Base-by-base conservation (phyloP, 2,113 vertebrate species). In the Natator depressus region DNA sequence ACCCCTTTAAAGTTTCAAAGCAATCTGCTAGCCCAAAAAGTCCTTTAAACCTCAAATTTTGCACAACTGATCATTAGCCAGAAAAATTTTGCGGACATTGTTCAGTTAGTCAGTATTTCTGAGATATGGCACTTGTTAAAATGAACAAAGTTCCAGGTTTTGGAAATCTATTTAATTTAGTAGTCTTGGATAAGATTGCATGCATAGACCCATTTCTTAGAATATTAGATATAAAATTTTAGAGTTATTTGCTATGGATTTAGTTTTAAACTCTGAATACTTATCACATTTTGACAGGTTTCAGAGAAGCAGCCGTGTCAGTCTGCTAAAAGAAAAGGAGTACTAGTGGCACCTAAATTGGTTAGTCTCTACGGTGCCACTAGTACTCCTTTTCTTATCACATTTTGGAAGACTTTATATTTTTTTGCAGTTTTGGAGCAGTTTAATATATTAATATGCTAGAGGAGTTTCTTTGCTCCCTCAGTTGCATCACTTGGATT, bases 131-230 rank as follows among this genome's bases (percentile, higher is more conserved):
- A 83, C 3, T 9, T 93, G 54, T 22, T 38, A 35, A 92, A 86
- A 80, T 55, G 24, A 93, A 22, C 24, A 82, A 16, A 79, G 57
- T 76, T 89, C 62, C 20, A 14, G 53, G 65, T 87, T 89, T 27
- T 76, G 13, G 50, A 96, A 80, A 3, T 59, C 31, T 91, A 24
- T 86, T 89, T 85, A 27, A 69, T 24, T 90, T 25, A 82, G n/a
- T 46, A 90, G 1, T 46, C 25, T 79, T 0, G 2, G 75, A 25
- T 4, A 83, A 59, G 16, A 85, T 47, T 85, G 87, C 25, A 84
- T 0, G 0, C 27, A 91, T 10, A 6, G 17, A 91, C 38, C 1
- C 5, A 90, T 27, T 80, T 90, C 49, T 72, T 93, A 82, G 76
- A 84, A 89, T 76, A 83, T 7, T 8, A 69, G 69, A 1, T 78